phyloP scores from a whole-genome alignment of 1,140 invertebrate genomes.

The Drosophila pandora region DNA sequence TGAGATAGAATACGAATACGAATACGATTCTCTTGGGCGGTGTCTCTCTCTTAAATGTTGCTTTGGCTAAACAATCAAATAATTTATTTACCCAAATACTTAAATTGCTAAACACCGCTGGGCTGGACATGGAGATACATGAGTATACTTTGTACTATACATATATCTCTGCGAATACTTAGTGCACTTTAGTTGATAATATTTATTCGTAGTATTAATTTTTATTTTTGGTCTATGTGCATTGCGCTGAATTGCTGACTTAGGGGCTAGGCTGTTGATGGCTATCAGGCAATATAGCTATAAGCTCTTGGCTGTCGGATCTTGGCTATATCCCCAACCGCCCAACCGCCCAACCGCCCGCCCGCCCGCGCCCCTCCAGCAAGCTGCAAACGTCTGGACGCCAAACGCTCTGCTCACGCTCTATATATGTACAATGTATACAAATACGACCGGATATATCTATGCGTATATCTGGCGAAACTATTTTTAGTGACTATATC shows the following conservation, averaged over 20 bases:
- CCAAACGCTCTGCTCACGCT: constrained; percentile 59
- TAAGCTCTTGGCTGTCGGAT: constrained; percentile 17
- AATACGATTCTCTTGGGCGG: constrained; percentile 14
- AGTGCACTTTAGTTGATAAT: constrained; percentile 59
- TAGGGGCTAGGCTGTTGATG: constrained; percentile 38
- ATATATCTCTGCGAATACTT: constrained; percentile 12
- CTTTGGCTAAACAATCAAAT: constrained; percentile 38
- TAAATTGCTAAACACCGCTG: constrained; percentile 35
- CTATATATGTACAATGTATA: constrained; percentile 38
- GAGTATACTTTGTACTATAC: neutral
- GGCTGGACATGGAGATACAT: constrained; percentile 16
- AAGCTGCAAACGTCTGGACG: constrained; percentile 48
- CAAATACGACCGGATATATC: constrained; percentile 28
- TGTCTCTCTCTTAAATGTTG: constrained; percentile 43
- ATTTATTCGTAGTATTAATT: constrained; percentile 62
- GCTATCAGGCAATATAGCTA: constrained; percentile 10
- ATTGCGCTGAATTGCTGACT: constrained; percentile 41
- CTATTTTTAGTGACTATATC: constrained; percentile 52
- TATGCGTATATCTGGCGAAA: constrained; percentile 22
- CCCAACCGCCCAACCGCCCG: too few species aligned
- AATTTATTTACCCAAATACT: constrained; percentile 5
- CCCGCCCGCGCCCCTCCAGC: constrained; percentile 14
- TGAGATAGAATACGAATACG: neutral
- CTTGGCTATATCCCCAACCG: constrained; percentile 7
- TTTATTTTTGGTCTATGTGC: constrained; percentile 54